A percentile compares a stretch with the other conserved stretches of the same genome.
These are phyloP conservation scores for Falcaria lacertinaria DNA, from an alignment of 2,888 invertebrate species.

Conservation along the genomic window DNA sequence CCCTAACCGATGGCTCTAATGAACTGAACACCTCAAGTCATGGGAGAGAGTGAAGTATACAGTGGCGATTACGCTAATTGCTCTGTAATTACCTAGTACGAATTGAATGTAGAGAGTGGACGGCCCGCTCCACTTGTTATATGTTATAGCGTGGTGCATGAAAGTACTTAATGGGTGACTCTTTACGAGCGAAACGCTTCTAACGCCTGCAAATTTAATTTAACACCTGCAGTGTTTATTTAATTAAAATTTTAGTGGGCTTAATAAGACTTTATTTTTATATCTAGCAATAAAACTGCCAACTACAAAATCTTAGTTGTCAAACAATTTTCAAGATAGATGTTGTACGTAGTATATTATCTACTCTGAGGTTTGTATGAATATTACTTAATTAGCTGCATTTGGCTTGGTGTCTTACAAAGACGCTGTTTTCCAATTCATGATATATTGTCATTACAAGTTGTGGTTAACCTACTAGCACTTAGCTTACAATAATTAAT, in stretches of 20 bases:
- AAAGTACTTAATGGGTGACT: constrained; percentile 60
- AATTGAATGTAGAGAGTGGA: constrained; percentile 73
- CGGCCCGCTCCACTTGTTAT: constrained; percentile 75
- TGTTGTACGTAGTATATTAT: no score
- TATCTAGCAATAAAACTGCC: background rate
- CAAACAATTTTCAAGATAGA: no score
- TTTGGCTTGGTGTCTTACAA: no score
- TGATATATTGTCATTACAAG: no score
- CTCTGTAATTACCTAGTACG: constrained; percentile 65
- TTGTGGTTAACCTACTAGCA: no score
- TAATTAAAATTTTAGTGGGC: constrained; percentile 8
- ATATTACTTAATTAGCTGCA: no score
- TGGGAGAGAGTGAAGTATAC: constrained; percentile 62
- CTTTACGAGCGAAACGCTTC: constrained; percentile 50
- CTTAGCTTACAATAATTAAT: background rate
- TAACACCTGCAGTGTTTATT: constrained; percentile 24
- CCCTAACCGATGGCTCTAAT: constrained; percentile 16
- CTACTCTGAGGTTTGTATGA: no score
- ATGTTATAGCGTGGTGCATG: constrained; percentile 68
- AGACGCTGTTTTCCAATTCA: no score
- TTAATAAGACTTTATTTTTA: constrained; percentile 8
- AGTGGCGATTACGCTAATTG: constrained; percentile 59
- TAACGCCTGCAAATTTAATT: constrained; percentile 38
- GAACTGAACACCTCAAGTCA: constrained; percentile 23
- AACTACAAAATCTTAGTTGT: no score